Evolutionary conservation across 2,113 vertebrate genomes (phyloP).

Genomic region (Rhabdomys dilectus): DNA sequence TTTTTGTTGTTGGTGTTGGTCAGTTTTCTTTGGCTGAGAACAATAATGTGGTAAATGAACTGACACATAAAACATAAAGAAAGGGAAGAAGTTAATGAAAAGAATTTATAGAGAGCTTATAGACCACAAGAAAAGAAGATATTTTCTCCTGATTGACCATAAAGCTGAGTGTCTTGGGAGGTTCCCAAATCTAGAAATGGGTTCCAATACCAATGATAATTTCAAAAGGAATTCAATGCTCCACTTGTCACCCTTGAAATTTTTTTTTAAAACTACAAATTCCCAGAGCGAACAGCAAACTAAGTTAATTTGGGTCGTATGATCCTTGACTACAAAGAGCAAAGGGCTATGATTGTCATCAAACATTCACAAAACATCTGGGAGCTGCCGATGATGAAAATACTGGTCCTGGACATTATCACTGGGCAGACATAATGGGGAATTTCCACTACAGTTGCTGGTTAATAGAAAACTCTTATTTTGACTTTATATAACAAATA

Average conservation of each 20-base stretch:
- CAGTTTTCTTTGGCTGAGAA: not conserved
- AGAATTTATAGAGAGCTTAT: not conserved
- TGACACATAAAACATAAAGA: not conserved
- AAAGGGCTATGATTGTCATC: not conserved
- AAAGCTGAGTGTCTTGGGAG: not conserved
- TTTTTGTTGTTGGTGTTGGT: not conserved
- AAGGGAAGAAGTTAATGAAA: not conserved
- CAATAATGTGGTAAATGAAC: not conserved
- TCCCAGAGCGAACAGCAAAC: not conserved
- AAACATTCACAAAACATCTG: not conserved
- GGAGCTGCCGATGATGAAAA: not conserved
- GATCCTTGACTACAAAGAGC: not conserved
- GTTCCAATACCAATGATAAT: not conserved
- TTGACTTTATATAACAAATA: constrained; percentile 28
- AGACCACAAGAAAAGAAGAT: not conserved
- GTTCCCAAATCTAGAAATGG: not conserved
- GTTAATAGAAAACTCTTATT: not conserved
- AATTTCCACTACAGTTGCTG: not conserved
- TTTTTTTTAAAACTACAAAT: constrained; percentile 17
- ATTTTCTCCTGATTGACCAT: constrained; percentile 26
- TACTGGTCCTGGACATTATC: not conserved
- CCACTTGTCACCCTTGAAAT: not conserved
- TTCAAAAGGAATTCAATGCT: not conserved
- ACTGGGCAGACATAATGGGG: not conserved
- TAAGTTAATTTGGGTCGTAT: not conserved